Evolutionary conservation across 2,113 vertebrate species (phyloP), one percentile per base, ranked within the genome.

Genomic region (Oriolus oriolus): DNA sequence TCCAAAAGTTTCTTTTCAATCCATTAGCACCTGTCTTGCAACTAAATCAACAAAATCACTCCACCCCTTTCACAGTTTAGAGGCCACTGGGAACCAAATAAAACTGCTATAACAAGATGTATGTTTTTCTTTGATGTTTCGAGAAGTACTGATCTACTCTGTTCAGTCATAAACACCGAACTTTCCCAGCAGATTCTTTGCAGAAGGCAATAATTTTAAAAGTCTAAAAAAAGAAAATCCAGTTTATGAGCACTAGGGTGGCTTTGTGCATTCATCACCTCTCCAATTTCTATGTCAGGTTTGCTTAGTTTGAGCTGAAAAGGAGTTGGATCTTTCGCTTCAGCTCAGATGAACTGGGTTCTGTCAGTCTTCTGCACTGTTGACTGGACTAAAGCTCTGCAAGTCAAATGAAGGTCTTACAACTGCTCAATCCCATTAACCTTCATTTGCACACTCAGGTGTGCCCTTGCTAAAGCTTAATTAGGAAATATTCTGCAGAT

Each of bases 361-460:
- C 70, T 54, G 49, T 50, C 93, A 89, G 27, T 27, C 49, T 68
- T 59, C 57, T 0, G 6, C 30, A 19, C 30, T 60, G 18, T 12
- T 73, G 87, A 73, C 59, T 53, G 41, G 20, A 74, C 27, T 35
- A 88, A 85, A 96, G 84, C 91, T 89, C 68, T 84, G 68, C 80
- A 86, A 87, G 76, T 57, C 80, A 87, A 87, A 87, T 77, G 42
- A 83, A 93, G 93, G 87, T 89, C 66, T 90, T 69, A 66, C 13
- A 93, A 59, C 75, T 31, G 66, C 79, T 94, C 89, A 88, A 74
- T 91, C 91, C 69, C 91, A 93, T 96, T 94, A 95, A 80, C 50
- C 61, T 85, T 54, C 74, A 69, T 94, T 84, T 84, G 64, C 84
- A 93, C 69, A 39, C 42, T 65, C 26, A 83, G 52, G 30, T 52